Conservation (phyloP, 2,888 invertebrate genomes). For the Stenurella melanura region DNA sequence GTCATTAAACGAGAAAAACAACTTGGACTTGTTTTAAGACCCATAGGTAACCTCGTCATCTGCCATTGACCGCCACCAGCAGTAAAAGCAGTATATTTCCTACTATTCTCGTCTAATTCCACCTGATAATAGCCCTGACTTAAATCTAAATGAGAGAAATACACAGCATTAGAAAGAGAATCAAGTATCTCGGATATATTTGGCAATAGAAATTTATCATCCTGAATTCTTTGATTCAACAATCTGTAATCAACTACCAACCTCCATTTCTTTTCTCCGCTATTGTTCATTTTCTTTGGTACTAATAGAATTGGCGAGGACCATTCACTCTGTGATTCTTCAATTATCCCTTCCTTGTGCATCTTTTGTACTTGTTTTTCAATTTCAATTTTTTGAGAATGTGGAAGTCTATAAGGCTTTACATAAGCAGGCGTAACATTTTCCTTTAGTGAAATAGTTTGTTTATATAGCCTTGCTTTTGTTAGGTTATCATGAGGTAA, state of each 20-base stretch:
- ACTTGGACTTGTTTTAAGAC: conserved; percentile 20
- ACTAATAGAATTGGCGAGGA: neutral
- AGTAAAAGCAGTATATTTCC: conserved; percentile 11
- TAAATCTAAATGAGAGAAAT: no score
- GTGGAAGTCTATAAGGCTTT: conserved; percentile 40
- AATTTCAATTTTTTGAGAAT: conserved; percentile 36
- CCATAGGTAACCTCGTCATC: conserved; percentile 7
- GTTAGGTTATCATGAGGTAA: conserved; percentile 23
- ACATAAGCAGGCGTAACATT: conserved; percentile 25
- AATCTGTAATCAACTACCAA: no score
- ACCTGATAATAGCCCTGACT: no score
- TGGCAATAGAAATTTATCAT: no score
- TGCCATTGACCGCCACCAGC: no score
- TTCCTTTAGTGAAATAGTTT: conserved; percentile 11
- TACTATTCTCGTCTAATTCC: no score
- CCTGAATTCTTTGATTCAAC: no score
- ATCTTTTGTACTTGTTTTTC: conserved; percentile 33
- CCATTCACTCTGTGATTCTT: conserved; percentile 8
- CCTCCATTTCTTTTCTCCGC: no score
- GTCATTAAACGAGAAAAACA: no score
- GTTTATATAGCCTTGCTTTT: conserved; percentile 38
- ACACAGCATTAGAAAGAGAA: no score
- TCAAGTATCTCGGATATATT: no score
- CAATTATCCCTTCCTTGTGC: conserved; percentile 29
- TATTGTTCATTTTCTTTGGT: no score